Base-by-base conservation (phyloP, 2,888 invertebrate species). In the Amphiduros pacificus region DNA sequence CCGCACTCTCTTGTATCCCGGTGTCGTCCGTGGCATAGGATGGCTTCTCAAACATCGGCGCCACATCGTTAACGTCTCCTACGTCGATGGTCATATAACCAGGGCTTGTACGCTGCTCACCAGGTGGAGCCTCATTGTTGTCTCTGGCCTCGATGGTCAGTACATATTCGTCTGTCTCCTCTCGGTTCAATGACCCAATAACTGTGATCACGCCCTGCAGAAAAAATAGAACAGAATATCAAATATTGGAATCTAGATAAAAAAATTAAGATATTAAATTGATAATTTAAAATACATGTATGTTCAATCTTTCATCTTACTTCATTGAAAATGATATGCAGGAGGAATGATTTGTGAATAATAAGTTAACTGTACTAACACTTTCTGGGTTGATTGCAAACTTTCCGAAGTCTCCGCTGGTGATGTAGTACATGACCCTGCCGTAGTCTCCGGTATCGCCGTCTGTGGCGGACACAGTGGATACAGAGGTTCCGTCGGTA, bases 61-160 rank as follows among this genome's bases (percentile, higher is more conserved):
- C 91, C 74, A 94, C 94, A 77, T 95, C 94, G 77, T 95, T 95
- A 20, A 94, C 91, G 77, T 95, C 94, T 0, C 91, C 84, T 28
- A 94, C 81, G 0, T 90, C 90, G 0, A 94, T 90, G 6, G n/a
- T 32, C 60, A 67, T 60, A 55, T 56, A 57, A 41, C 60, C 54
- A 14, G 67, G 60, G 14, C 68, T 71, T 17, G 75, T 73, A 5
- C 71, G 60, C 17, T 70, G 74, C 62, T 89, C 88, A 56, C 89
- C 89, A 0, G 88, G 87, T 0, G 89, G 88, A 5, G 89, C 89
- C 36, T 84, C 84, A 0, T 90, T 90, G 22, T 89, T 90, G 75
- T 93, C 92, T 40, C 87, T 86, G 0, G 92, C 92, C 67, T 89
- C 88, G 1, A 91, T 87, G 71, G 88, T 88, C 26, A 93, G 82